Conservation (phyloP, 2,797 vertebrate species). For the Taenioides sp. region DNA sequence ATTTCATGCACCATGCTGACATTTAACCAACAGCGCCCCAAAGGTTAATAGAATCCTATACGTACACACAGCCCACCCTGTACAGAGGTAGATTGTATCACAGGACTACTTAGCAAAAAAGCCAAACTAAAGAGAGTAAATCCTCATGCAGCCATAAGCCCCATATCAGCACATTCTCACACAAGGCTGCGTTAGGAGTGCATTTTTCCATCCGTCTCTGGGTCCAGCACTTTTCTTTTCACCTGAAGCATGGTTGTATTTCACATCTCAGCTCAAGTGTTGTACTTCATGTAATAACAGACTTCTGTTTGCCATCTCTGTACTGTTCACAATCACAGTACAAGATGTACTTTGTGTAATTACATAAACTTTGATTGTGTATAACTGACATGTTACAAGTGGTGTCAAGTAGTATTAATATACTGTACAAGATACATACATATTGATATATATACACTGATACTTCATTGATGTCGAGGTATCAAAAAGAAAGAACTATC, state of each 20-base stretch:
- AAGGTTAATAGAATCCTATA: constrained; percentile 78
- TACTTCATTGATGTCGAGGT: too few relatives aligned
- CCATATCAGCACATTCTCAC: constrained; percentile 57
- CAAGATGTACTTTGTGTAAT: neutral
- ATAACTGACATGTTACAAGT: too few relatives aligned
- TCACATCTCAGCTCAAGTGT: constrained; percentile 11
- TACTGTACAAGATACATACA: too few relatives aligned
- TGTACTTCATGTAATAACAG: neutral
- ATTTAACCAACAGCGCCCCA: constrained; percentile 72
- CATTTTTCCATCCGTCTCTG: constrained; percentile 28
- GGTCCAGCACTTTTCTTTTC: constrained; percentile 26
- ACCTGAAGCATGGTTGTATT: constrained; percentile 35
- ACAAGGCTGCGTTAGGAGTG: constrained; percentile 43
- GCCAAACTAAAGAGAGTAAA: constrained; percentile 62
- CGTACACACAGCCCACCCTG: constrained; percentile 52
- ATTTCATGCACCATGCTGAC: constrained; percentile 74
- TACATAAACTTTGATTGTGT: neutral
- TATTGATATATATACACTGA: too few relatives aligned
- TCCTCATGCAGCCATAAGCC: constrained; percentile 56
- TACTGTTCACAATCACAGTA: neutral
- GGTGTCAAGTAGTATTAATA: too few relatives aligned
- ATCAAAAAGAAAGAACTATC: too few relatives aligned
- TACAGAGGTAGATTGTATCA: constrained; percentile 67
- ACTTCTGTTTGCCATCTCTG: neutral
- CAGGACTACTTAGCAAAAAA: constrained; percentile 61